Base-by-base conservation (phyloP, 2,888 invertebrate species). In the Nycteola revayana region DNA sequence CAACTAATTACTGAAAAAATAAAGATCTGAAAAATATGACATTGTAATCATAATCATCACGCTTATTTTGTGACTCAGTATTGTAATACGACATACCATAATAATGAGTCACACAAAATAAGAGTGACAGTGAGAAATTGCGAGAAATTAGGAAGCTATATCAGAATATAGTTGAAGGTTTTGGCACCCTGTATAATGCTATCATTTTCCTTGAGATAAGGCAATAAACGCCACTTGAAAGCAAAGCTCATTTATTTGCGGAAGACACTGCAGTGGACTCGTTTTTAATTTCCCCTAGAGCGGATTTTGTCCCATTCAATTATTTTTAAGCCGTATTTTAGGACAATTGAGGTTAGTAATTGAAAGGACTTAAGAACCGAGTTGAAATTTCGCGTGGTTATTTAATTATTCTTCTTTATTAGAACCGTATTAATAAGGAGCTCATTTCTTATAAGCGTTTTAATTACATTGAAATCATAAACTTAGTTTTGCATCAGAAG, bases 191-290 rank as follows among this genome's bases (percentile, higher is more conserved):
- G 64, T 75, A 81, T 52, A 59, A 46, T 75, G 75, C 79, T 78
- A 83, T 82, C 77, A 79, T 76, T 81, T 78, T 75, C 65, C 67
- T 74, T 66, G 70, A 81, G 83, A 83, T 77, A 82, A 79, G 72
- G 73, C 77, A 76, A 83, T 84, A 81, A 84, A 82, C 75, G 78
- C 75, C 79, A 78, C 78, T 81, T 70, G 75, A 74, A 75, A 72
- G 71, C 69, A 74, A 74, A 76, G 53, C 75, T 74, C 75, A 73
- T 82, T 82, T 76, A 78, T 80, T 80, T 69, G 62, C 66, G 68
- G 70, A 67, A 75, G 71, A 67, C 69, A 74, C 66, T 76, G 68
- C 70, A 78, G 61, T 69, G 57, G 62, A 71, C 60, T 72, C 66
- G 52, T 72, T 77, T 83, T 79, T 80, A 71, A 77, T 75, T 76